Conservation (phyloP, 2,797 vertebrate species). For the Epinephelus awoara region DNA sequence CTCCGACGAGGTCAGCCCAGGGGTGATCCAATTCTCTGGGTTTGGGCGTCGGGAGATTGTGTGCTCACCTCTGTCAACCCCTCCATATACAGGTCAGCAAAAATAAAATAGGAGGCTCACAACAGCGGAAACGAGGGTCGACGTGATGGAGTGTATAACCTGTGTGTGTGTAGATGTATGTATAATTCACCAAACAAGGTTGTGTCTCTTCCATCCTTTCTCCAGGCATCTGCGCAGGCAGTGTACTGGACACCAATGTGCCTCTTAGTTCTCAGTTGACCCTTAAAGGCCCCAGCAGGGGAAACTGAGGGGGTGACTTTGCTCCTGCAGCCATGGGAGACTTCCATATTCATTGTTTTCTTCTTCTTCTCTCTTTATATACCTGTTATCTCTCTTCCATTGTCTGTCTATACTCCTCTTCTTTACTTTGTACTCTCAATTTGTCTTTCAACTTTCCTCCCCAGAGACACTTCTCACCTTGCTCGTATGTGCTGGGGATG, state of each 20-base stretch:
- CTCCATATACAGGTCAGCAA: slow-evolving; percentile 82
- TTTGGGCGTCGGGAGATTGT: slow-evolving; percentile 84
- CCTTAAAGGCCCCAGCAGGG: slow-evolving; percentile 63
- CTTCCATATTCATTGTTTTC: slow-evolving; percentile 72
- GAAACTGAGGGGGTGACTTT: slow-evolving; percentile 74
- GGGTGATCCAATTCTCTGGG: slow-evolving; percentile 89
- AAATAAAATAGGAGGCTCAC: slow-evolving; percentile 81
- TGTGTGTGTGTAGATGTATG: slow-evolving; percentile 54
- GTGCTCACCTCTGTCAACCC: slow-evolving; percentile 86
- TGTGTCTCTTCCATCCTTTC: slow-evolving; percentile 66
- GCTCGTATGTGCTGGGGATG: slow-evolving; percentile 36
- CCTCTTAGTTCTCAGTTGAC: slow-evolving; percentile 69
- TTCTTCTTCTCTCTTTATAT: slow-evolving; percentile 44
- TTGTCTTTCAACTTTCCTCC: slow-evolving; percentile 70
- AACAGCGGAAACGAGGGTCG: slow-evolving; percentile 56
- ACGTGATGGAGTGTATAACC: slow-evolving; percentile 36
- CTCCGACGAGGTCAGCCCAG: slow-evolving; percentile 84
- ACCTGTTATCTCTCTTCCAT: slow-evolving; percentile 66
- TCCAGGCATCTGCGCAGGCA: slow-evolving; percentile 53
- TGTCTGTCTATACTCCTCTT: slow-evolving; percentile 53
- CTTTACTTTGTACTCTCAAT: slow-evolving; percentile 31
- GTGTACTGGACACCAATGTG: slow-evolving; percentile 58
- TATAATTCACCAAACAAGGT: slow-evolving; percentile 72
- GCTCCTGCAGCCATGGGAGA: slow-evolving; percentile 65
- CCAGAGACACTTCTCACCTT: slow-evolving; percentile 67